Evolutionary conservation across 1,140 invertebrate species (phyloP).

Genomic region (Drosophila grimshawi): DNA sequence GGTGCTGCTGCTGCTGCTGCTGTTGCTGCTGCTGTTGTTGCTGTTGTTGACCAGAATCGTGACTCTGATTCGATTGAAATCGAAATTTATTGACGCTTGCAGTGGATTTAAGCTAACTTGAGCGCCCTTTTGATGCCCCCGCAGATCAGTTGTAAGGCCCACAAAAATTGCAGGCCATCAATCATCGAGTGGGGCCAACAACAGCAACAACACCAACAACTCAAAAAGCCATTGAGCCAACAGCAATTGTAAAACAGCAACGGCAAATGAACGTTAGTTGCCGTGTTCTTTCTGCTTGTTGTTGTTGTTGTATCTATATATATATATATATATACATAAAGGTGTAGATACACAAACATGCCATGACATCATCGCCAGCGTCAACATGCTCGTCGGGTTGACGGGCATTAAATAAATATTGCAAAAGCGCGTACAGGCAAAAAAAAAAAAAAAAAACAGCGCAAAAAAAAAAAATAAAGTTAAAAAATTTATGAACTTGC

Average conservation of each 20-base stretch:
- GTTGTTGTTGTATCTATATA: conserved; percentile 7
- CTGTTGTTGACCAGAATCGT: too few relatives aligned
- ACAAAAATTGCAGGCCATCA: conserved; percentile 45
- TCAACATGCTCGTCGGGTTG: background rate
- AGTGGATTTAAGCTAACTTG: background rate
- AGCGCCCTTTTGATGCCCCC: conserved; percentile 2
- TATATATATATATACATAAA: background rate
- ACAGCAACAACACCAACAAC: conserved; percentile 1
- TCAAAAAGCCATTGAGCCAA: background rate
- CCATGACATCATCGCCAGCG: conserved; percentile 66
- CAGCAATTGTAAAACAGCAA: conserved; percentile 26
- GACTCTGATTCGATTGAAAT: too few relatives aligned
- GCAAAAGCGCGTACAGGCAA: conserved; percentile 53
- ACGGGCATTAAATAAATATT: conserved; percentile 64
- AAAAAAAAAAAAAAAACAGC: conserved; percentile 49
- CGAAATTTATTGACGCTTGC: too few relatives aligned
- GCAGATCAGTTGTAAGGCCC: conserved; percentile 15
- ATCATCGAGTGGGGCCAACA: conserved; percentile 40
- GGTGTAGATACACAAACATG: background rate
- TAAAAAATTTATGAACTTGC: conserved; percentile 59
- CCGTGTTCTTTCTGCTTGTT: conserved; percentile 15
- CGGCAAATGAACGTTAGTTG: conserved; percentile 24
- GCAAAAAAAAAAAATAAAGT: conserved; percentile 14
- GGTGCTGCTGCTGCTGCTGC: too few relatives aligned
- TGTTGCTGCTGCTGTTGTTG: too few relatives aligned